phyloP scores from a whole-genome alignment of 2,888 invertebrate species.

The Leistus spinibarbis region DNA sequence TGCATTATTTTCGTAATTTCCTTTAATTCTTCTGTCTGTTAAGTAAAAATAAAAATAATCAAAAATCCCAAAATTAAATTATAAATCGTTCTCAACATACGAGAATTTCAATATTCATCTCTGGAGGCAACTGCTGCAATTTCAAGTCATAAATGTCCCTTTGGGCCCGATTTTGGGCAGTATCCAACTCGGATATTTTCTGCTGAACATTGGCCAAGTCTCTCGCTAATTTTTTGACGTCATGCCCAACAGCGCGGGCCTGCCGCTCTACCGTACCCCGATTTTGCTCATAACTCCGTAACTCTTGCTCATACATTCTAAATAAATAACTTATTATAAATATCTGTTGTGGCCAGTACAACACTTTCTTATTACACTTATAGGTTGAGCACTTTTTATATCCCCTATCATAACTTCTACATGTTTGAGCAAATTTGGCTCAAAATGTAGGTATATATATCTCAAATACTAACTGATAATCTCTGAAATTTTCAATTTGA shows the following conservation, averaged over 20 bases:
- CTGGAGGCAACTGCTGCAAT: conserved; percentile 52
- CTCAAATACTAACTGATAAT: no score
- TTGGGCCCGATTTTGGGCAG: conserved; percentile 45
- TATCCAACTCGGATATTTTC: conserved; percentile 48
- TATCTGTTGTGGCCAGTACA: no score
- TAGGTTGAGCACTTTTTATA: no score
- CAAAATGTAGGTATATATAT: no score
- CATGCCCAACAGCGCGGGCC: conserved; percentile 47
- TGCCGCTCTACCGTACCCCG: conserved; percentile 46
- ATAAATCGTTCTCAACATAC: conserved; percentile 43
- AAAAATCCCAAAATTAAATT: neutral
- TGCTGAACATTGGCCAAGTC: conserved; percentile 48
- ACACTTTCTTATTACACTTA: no score
- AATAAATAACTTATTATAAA: no score
- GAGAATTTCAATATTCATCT: conserved; percentile 51
- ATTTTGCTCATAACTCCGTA: conserved; percentile 53
- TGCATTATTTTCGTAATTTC: conserved; percentile 55
- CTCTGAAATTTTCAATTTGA: no score
- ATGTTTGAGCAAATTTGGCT: no score
- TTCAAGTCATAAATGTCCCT: conserved; percentile 48
- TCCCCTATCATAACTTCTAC: no score
- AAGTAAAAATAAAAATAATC: neutral
- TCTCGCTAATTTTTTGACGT: conserved; percentile 46
- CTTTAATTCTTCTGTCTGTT: conserved; percentile 51
- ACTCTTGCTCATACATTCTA: conserved; percentile 54